Evolutionary conservation across 2,888 invertebrate species (phyloP), one percentile per base, ranked within the genome.

Genomic region (Mythimna loreyi): DNA sequence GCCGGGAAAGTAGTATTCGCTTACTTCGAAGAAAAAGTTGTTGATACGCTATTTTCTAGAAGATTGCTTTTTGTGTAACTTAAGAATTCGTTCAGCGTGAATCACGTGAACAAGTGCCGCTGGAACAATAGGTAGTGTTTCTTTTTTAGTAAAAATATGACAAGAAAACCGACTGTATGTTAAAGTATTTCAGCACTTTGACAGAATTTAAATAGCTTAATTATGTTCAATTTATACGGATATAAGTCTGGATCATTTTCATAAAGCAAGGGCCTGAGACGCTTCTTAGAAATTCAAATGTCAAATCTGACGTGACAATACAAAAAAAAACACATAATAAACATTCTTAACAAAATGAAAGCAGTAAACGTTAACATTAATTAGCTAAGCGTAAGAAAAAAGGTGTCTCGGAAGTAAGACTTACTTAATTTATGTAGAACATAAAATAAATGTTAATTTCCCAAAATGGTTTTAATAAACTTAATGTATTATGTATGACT

Each of bases 31-130:
- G 57, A 81, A 78, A 78, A 81, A 75, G 67, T 76, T 83, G 61
- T 64, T 71, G 63, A 66, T 73, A 66, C 63, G 50, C 55, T 56
- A 60, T 79, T 83, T 74, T 68, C 70, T 43, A 50, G 76, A 53
- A 72, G 61, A 82, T 82, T 78, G 79, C 63, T 73, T 69, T 74
- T 78, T 73, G 62, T 81, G 68, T 79, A 61, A 72, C 59, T 72
- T 70, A 43, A 57, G 59, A 62, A 72, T 70, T 75, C 53, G 53
- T 72, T 83, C 67, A 53, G 45, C 47, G 69, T 59, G 56, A 74
- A 80, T 74, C 61, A 57, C 63, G 57, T 56, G 60, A 68, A 72
- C 55, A 72, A 33, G 25, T 57, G 53, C 53, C 23, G 60, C 40
- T 50, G 65, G 58, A 65, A 67, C 53, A 47, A 8, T 56, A 49